Evolutionary conservation across 1,140 invertebrate species (phyloP).

Genomic region (Thaumetopoea pityocampa): DNA sequence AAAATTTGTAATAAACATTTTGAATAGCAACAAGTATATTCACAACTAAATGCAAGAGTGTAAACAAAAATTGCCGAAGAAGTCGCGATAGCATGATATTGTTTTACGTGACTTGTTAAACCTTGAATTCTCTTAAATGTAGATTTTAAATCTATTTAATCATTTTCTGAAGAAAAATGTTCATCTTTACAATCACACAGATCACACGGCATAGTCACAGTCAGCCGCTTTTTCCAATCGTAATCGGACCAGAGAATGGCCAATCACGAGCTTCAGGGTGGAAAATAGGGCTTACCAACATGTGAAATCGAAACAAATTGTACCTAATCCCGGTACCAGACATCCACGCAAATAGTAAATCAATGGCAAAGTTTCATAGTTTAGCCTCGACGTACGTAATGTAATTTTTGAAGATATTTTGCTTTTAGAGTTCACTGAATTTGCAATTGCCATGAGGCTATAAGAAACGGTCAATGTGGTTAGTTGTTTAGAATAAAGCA

Average conservation of each 20-base stretch:
- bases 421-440: too few species aligned
- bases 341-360: too few species aligned
- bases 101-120: constrained; percentile 9
- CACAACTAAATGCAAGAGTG: constrained; percentile 54
- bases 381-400: too few species aligned
- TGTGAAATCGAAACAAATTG: constrained; percentile 11
- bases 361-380: too few species aligned
- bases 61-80: constrained; percentile 52
- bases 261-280: constrained; percentile 65
- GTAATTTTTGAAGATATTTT: too few species aligned
- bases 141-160: constrained; percentile 48
- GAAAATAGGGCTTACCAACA: constrained; percentile 18
- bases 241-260: too few species aligned
- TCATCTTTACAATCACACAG: constrained; percentile 15
- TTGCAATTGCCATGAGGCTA: too few species aligned
- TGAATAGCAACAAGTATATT: constrained; percentile 66
- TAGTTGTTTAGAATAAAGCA: too few species aligned
- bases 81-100: constrained; percentile 54
- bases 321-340: too few species aligned
- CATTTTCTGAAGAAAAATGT: constrained; percentile 39
- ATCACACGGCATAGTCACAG: constrained; percentile 48
- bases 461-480: too few species aligned
- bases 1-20: constrained; percentile 56
- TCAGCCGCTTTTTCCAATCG: constrained; percentile 51
- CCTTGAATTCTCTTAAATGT: constrained; percentile 7